phyloP scores from a whole-genome alignment of 1,140 invertebrate species.

The Phocides pigmalion region DNA sequence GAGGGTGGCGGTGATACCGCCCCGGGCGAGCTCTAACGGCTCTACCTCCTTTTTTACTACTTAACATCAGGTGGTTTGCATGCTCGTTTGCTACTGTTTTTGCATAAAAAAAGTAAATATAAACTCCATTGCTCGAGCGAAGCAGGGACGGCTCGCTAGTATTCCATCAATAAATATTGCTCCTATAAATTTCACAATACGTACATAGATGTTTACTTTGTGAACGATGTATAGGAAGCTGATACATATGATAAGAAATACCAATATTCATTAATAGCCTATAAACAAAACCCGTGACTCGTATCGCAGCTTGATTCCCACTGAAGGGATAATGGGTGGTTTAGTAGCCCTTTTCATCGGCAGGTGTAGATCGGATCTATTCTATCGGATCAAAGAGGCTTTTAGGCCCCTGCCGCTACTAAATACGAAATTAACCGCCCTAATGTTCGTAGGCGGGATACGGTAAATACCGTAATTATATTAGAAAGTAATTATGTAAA shows the following conservation, averaged over 20 bases:
- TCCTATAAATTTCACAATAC: too few relatives aligned
- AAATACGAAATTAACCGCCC: constrained; percentile 29
- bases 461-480: constrained; percentile 12
- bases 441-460: constrained; percentile 12
- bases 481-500: neutral
- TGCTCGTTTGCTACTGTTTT: too few relatives aligned
- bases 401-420: constrained; percentile 21
- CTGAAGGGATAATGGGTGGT: constrained; percentile 24
- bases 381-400: constrained; percentile 24
- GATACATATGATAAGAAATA: neutral
- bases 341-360: constrained; percentile 27
- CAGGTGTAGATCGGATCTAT: constrained; percentile 28
- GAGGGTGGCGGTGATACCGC: too few relatives aligned
- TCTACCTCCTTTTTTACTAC: too few relatives aligned
- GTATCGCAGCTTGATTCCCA: constrained; percentile 17
- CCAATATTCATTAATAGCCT: constrained; percentile 1
- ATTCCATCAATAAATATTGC: too few relatives aligned
- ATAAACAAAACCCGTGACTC: neutral
- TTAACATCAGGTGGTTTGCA: too few relatives aligned
- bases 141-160: too few relatives aligned
- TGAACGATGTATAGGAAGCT: too few relatives aligned
- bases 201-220: too few relatives aligned
- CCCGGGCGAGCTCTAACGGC: too few relatives aligned
- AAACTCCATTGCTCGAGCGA: too few relatives aligned
- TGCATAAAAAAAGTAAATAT: too few relatives aligned